A percentile compares a stretch with the other conserved stretches of the same genome.
Conservation (phyloP, 1,140 invertebrate genomes). For the Panagrolaimus sp. region DNA sequence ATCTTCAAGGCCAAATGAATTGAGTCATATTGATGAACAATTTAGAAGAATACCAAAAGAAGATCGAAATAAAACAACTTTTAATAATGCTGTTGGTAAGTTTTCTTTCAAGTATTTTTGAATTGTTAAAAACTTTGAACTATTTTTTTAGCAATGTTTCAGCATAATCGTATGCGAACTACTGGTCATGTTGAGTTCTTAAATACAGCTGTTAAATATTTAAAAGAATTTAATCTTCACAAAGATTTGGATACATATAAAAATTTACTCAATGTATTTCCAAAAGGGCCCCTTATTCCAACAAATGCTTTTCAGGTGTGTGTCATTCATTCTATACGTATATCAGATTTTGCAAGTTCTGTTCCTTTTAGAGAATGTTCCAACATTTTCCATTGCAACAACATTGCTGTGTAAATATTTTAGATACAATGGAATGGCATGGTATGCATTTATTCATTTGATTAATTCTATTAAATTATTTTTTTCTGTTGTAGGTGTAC, state of each 20-base stretch:
- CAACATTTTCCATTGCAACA: slow-evolving; percentile 91
- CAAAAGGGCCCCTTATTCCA: slow-evolving; percentile 81
- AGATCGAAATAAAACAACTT: slow-evolving; percentile 32
- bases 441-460: slow-evolving; percentile 61
- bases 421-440: slow-evolving; percentile 84
- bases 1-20: neutral
- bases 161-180: slow-evolving; percentile 28
- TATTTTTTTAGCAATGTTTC: slow-evolving; percentile 34
- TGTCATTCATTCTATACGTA: slow-evolving; percentile 63
- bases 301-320: slow-evolving; percentile 70
- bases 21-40: slow-evolving; percentile 24
- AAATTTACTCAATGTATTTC: slow-evolving; percentile 78
- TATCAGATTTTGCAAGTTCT: neutral
- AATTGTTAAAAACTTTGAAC: neutral
- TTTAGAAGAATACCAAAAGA: slow-evolving; percentile 27
- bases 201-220: slow-evolving; percentile 74
- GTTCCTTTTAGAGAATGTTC: slow-evolving; percentile 61
- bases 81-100: slow-evolving; percentile 38
- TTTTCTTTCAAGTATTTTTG: neutral
- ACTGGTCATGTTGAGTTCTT: slow-evolving; percentile 87
- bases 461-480: slow-evolving; percentile 10
- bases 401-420: slow-evolving; percentile 75
- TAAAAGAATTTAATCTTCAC: slow-evolving; percentile 78
- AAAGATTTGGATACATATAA: slow-evolving; percentile 88
- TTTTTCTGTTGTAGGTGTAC: slow-evolving; percentile 70